Evolutionary conservation across 2,888 invertebrate genomes (phyloP).

Genomic region (Ypsolopha sequella): DNA sequence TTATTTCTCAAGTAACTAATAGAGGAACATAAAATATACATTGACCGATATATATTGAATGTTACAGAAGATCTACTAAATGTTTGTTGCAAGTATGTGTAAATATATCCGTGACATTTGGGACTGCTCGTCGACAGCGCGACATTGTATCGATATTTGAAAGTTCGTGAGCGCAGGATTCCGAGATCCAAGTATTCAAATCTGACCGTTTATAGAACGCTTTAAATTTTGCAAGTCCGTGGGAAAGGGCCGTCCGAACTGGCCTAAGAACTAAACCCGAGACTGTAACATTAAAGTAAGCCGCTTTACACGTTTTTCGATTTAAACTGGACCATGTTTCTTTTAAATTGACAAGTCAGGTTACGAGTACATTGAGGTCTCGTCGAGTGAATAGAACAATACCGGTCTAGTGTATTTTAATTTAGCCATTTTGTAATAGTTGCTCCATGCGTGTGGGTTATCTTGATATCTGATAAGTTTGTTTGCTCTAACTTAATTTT

Average conservation of each 20-base stretch:
- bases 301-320: not conserved
- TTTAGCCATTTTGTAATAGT: too few relatives aligned
- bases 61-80: too few relatives aligned
- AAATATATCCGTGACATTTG: not conserved
- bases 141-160: not conserved
- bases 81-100: not conserved
- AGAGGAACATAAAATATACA: too few relatives aligned
- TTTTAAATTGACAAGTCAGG: constrained; percentile 10
- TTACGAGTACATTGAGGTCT: too few relatives aligned
- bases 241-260: constrained; percentile 6
- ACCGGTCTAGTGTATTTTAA: too few relatives aligned
- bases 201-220: not conserved
- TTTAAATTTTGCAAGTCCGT: constrained; percentile 8
- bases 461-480: too few relatives aligned
- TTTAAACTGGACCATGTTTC: constrained; percentile 7
- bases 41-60: too few relatives aligned
- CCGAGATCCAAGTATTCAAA: not conserved
- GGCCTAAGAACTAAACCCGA: not conserved
- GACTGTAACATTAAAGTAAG: not conserved
- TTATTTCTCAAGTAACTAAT: too few relatives aligned
- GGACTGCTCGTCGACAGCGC: not conserved
- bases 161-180: constrained; percentile 1
- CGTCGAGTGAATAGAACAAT: too few relatives aligned
- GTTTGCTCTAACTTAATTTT: too few relatives aligned
- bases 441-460: too few relatives aligned